These are phyloP conservation scores for Sphaeramia orbicularis DNA, from an alignment of 2,797 vertebrate species.

Conservation along the genomic window DNA sequence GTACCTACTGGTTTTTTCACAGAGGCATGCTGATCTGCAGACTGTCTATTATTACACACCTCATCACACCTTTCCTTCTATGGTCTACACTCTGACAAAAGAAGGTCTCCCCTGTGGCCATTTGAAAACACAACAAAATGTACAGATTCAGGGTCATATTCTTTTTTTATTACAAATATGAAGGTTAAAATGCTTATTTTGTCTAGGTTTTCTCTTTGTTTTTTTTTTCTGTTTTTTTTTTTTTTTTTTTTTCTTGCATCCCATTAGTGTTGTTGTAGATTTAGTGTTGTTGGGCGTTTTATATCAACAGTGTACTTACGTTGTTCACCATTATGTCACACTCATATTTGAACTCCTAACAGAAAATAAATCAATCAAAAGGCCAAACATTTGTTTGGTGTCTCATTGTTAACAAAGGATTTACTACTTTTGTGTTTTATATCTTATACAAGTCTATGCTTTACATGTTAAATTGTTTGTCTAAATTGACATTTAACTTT, in stretches of 20 bases:
- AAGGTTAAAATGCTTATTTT: background rate
- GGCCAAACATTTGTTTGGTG: too few species aligned
- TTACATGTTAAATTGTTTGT: too few species aligned
- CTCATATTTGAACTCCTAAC: too few species aligned
- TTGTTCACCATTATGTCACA: too few species aligned
- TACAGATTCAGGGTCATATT: background rate
- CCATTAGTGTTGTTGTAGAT: background rate
- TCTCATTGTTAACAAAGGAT: too few species aligned
- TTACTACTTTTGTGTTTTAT: background rate
- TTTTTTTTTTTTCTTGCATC: too few species aligned
- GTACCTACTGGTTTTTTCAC: conserved; percentile 18
- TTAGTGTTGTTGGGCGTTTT: background rate
- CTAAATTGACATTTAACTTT: too few species aligned
- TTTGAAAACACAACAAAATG: background rate
- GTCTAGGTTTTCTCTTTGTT: too few species aligned
- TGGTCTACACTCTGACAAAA: conserved; percentile 28
- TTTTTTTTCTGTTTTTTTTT: too few species aligned
- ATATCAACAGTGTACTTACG: too few species aligned
- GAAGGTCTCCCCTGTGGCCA: background rate
- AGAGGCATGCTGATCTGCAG: conserved; percentile 45
- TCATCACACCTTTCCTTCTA: conserved; percentile 55
- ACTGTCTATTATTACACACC: conserved; percentile 67
- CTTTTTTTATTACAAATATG: background rate
- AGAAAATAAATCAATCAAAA: too few species aligned
- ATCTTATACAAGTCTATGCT: too few species aligned